Conservation (phyloP, 2,113 vertebrate genomes). For the Vidua macroura region DNA sequence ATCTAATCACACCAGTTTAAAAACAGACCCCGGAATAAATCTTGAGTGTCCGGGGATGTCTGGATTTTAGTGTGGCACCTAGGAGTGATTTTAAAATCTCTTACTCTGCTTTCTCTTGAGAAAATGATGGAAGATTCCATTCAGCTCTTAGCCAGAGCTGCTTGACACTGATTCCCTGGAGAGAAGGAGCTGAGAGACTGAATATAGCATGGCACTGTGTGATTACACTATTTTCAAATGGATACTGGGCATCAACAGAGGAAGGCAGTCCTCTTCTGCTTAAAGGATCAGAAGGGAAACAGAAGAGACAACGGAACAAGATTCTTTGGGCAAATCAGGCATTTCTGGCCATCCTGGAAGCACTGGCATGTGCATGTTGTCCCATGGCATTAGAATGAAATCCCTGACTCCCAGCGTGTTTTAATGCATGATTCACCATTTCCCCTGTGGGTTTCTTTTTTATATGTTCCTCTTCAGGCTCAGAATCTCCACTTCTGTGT, state of each 20-base stretch:
- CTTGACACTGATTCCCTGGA: neutral
- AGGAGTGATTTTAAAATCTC: neutral
- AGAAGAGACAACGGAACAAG: neutral
- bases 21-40: neutral
- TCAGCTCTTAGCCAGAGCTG: neutral
- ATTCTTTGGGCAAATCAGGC: neutral
- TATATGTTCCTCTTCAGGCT: neutral
- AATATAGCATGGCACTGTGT: neutral
- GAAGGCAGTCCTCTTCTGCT: neutral
- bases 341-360: neutral
- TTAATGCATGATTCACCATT: neutral
- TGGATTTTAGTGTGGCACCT: neutral
- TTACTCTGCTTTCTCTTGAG: neutral
- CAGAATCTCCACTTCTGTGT: neutral
- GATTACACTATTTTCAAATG: neutral
- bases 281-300: neutral
- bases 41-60: neutral
- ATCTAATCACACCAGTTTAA: neutral
- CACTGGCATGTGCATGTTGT: neutral
- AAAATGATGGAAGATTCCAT: neutral
- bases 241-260: neutral
- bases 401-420: neutral
- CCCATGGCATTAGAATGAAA: constrained; percentile 11
- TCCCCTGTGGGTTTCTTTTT: neutral
- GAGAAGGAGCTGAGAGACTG: neutral